These are phyloP conservation scores for Plemyria rubiginata DNA, from an alignment of 2,888 invertebrate species.

Conservation along the genomic window DNA sequence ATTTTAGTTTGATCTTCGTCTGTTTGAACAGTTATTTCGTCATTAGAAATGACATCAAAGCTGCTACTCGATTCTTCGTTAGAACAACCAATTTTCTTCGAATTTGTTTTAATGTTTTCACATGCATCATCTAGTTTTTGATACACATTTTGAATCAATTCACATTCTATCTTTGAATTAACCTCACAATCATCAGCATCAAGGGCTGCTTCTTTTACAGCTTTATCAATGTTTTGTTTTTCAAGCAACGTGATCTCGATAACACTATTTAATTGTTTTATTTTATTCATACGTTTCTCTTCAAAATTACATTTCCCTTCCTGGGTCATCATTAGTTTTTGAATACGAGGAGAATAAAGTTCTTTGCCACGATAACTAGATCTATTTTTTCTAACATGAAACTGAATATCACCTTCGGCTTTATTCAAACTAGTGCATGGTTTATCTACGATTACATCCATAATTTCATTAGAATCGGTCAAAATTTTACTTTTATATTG, in stretches of 20 bases:
- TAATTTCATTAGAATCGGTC: background rate
- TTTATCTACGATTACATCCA: background rate
- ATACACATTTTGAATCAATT: background rate
- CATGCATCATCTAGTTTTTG: constrained; percentile 3
- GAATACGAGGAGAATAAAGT: constrained; percentile 67
- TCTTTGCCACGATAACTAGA: constrained; percentile 49
- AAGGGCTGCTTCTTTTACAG: background rate
- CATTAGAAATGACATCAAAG: constrained; percentile 1
- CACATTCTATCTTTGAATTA: background rate
- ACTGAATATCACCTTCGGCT: background rate
- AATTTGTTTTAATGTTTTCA: constrained; percentile 2
- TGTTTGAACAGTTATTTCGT: constrained; percentile 9
- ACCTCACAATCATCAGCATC: background rate
- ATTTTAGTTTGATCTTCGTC: constrained; percentile 1
- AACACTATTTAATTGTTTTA: constrained; percentile 2
- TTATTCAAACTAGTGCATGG: constrained; percentile 1
- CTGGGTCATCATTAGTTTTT: constrained; percentile 60
- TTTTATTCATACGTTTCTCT: constrained; percentile 23
- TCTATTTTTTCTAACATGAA: background rate
- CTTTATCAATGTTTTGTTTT: background rate
- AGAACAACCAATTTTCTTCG: background rate
- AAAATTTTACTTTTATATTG: background rate
- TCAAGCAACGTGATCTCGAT: background rate
- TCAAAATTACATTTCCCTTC: constrained; percentile 47
- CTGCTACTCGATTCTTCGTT: background rate